Evolutionary conservation across 30 jellyfish, hydroid and myxozoan genomes (phyloP).

Genomic region (Hydractinia echinata): DNA sequence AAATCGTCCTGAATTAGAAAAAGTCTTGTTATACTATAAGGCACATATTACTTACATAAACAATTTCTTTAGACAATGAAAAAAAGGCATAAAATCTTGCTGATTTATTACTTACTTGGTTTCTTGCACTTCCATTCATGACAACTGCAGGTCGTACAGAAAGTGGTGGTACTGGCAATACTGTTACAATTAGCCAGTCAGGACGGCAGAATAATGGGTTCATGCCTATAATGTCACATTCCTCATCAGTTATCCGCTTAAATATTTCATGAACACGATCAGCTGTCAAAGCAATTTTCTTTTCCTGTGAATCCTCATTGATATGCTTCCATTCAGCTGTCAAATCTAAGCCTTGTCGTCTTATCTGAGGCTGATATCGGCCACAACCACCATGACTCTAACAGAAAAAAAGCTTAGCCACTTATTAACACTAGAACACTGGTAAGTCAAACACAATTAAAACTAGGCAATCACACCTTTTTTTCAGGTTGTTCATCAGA

Average conservation of each 20-base stretch:
- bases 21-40: background rate
- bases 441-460: background rate
- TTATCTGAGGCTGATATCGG: constrained; percentile 84
- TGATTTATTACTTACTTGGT: constrained; percentile 56
- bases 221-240: constrained; percentile 87
- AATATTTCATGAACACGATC: constrained; percentile 93
- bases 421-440: background rate
- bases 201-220: constrained; percentile 82
- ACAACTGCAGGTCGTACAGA: constrained; percentile 99
- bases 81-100: background rate
- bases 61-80: background rate
- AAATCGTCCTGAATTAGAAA: constrained; percentile 71
- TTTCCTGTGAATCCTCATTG: constrained; percentile 91
- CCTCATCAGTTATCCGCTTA: constrained; percentile 91
- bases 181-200: constrained; percentile 93
- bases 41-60: background rate
- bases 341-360: constrained; percentile 84
- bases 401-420: background rate
- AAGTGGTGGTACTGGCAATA: constrained; percentile 98
- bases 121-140: constrained; percentile 95
- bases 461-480: constrained; percentile 25
- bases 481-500: constrained; percentile 69
- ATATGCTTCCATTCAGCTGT: constrained; percentile 87
- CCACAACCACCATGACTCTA: constrained; percentile 99
- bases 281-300: constrained; percentile 77